Conservation (phyloP, 2,888 invertebrate species). For the Griposia aprilina region DNA sequence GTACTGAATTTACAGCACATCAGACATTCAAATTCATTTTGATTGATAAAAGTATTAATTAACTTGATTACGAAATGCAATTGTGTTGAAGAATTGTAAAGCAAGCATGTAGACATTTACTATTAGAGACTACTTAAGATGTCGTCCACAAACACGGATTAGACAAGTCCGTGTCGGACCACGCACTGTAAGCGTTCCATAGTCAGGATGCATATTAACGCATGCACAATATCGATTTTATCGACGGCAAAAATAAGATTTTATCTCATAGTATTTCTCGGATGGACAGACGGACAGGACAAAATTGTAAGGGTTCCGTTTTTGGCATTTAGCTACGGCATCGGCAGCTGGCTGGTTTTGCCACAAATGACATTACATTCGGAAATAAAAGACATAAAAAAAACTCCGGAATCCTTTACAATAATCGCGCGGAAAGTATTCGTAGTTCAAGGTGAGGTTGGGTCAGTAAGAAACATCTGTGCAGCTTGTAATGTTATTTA, state of each 20-base stretch:
- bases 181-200: background rate
- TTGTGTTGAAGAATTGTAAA: background rate
- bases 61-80: background rate
- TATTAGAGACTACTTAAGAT: background rate
- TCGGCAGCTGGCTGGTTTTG: background rate
- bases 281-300: background rate
- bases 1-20: background rate
- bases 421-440: background rate
- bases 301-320: background rate
- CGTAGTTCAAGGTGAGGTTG: background rate
- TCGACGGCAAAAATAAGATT: background rate
- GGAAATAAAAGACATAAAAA: background rate
- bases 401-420: background rate
- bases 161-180: background rate
- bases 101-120: background rate
- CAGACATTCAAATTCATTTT: background rate
- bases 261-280: background rate
- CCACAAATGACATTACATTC: background rate
- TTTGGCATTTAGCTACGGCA: background rate
- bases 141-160: background rate
- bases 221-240: background rate
- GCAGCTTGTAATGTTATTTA: background rate
- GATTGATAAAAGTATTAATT: background rate
- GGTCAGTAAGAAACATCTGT: background rate
- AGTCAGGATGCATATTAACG: background rate